These are phyloP conservation scores for Vombatus ursinus DNA, from an alignment of 2,113 vertebrate genomes.

Conservation along the genomic window DNA sequence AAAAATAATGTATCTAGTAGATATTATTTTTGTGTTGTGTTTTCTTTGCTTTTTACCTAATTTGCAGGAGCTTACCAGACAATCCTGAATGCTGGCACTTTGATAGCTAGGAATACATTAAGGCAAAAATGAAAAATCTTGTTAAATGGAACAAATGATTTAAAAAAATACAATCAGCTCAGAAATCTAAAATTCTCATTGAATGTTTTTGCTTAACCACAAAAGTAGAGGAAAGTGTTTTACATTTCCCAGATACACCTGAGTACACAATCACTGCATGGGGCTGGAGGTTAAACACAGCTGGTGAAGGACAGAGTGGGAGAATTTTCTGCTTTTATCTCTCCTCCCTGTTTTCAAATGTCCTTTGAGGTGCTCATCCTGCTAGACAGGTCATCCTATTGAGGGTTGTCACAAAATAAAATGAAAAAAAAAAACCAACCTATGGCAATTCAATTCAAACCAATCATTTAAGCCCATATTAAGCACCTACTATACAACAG, in stretches of 20 bases:
- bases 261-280: slow-evolving; percentile 63
- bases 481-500: background rate
- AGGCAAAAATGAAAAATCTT: slow-evolving; percentile 25
- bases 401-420: background rate
- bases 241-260: slow-evolving; percentile 68
- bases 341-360: slow-evolving; percentile 35
- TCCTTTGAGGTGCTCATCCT: slow-evolving; percentile 28
- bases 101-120: slow-evolving; percentile 6
- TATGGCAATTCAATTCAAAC: background rate
- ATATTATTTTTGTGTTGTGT: background rate
- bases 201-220: slow-evolving; percentile 56
- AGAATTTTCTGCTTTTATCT: background rate
- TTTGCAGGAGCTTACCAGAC: background rate
- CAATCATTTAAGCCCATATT: background rate
- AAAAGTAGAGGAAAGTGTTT: slow-evolving; percentile 63
- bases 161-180: slow-evolving; percentile 7
- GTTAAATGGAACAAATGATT: background rate
- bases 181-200: slow-evolving; percentile 47
- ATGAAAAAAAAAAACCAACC: background rate
- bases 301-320: background rate
- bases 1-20: background rate
- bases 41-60: slow-evolving; percentile 38
- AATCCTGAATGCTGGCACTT: background rate
- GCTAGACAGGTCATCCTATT: background rate
- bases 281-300: background rate